Percentiles rank a stretch among this genome's conserved stretches.
phyloP scores from a whole-genome alignment of 2,888 invertebrate genomes.

The Volucella inanis region DNA sequence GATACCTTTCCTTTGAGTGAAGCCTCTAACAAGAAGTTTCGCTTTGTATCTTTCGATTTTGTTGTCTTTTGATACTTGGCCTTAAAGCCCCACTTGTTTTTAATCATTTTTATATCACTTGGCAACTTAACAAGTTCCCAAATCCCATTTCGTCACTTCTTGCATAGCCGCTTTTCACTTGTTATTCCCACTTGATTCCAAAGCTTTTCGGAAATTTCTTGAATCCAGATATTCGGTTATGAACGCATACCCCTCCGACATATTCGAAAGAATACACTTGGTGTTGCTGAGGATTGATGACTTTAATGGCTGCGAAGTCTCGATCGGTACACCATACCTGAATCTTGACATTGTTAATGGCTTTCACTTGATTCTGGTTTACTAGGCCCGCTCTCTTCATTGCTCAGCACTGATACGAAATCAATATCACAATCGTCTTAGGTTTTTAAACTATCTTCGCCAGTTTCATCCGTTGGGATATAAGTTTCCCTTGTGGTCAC shows the following conservation, averaged over 20 bases:
- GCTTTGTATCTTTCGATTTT: conserved; percentile 6
- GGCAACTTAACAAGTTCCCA: conserved; percentile 2
- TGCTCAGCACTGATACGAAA: background rate
- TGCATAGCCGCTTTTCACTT: conserved; percentile 11
- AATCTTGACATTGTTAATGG: background rate
- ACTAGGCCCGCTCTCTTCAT: background rate
- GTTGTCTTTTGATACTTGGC: background rate
- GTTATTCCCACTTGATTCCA: conserved; percentile 1
- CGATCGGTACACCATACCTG: background rate
- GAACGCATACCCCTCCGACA: conserved; percentile 17
- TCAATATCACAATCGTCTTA: background rate
- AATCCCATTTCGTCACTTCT: conserved; percentile 6
- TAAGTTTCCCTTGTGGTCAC: background rate
- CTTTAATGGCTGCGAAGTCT: conserved; percentile 8
- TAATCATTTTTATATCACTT: conserved; percentile 4
- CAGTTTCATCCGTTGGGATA: background rate
- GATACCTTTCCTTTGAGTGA: conserved; percentile 11
- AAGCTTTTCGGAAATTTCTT: background rate
- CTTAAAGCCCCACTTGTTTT: conserved; percentile 24
- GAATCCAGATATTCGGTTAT: conserved; percentile 2
- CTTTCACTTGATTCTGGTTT: background rate
- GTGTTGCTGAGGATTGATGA: background rate
- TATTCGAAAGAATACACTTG: conserved; percentile 4
- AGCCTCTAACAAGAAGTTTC: conserved; percentile 9
- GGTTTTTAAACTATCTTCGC: background rate